Percentiles rank a stretch among this genome's conserved stretches.
These are phyloP conservation scores for Perizoma affinitatum DNA, from an alignment of 2,888 invertebrate genomes.

Conservation along the genomic window DNA sequence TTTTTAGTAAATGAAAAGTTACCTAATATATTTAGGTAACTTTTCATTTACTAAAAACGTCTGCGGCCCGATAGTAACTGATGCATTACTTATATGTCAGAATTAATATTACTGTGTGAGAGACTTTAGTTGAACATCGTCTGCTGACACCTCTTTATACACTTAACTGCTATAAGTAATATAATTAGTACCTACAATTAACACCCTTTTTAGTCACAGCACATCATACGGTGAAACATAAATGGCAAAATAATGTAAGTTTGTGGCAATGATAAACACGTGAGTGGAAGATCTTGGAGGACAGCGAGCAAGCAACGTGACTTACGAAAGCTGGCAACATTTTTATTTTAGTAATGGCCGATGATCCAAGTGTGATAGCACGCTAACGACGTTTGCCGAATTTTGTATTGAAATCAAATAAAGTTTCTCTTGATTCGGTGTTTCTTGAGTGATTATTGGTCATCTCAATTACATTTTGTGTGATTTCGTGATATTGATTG, in stretches of 20 bases:
- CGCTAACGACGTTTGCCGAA: slow-evolving; percentile 67
- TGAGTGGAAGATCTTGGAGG: slow-evolving; percentile 41
- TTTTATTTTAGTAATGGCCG: slow-evolving; percentile 80
- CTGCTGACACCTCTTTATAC: no score
- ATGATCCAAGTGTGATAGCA: slow-evolving; percentile 69
- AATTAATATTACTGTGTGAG: no score
- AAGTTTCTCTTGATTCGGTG: slow-evolving; percentile 70
- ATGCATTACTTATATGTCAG: no score
- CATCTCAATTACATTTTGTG: slow-evolving; percentile 57
- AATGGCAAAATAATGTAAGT: not conserved
- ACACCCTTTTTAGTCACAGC: no score
- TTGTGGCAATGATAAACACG: slow-evolving; percentile 51
- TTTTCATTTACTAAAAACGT: no score
- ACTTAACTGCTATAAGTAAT: no score
- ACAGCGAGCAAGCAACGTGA: slow-evolving; percentile 52
- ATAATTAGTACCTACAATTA: no score
- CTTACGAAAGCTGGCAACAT: slow-evolving; percentile 60
- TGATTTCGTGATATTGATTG: slow-evolving; percentile 62
- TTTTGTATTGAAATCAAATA: slow-evolving; percentile 67
- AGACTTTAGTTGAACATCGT: no score
- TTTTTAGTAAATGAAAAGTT: no score
- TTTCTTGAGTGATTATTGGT: slow-evolving; percentile 59
- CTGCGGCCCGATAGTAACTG: no score
- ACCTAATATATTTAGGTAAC: no score
- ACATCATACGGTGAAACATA: no score